Percentiles rank a stretch among this genome's conserved stretches.
Conservation (phyloP, 2,888 invertebrate genomes). For the Mellilla xanthometata region DNA sequence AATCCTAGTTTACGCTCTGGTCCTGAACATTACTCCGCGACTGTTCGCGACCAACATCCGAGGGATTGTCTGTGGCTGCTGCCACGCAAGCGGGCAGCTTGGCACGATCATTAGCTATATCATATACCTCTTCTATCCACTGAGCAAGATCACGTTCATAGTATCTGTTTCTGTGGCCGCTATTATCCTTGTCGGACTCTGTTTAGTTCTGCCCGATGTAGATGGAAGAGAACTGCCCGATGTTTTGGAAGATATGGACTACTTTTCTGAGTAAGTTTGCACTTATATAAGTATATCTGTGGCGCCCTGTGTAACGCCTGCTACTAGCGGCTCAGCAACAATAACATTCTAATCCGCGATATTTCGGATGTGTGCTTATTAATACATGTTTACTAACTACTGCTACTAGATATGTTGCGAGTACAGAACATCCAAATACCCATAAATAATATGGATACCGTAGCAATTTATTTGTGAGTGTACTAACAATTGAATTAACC, state of each 20-base stretch:
- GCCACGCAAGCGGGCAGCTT: slow-evolving; percentile 60
- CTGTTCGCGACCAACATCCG: slow-evolving; percentile 63
- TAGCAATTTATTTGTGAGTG: too few relatives aligned
- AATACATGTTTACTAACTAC: too few relatives aligned
- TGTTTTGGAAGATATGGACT: slow-evolving; percentile 69
- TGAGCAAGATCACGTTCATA: slow-evolving; percentile 42
- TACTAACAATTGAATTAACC: too few relatives aligned
- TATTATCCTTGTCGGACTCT: slow-evolving; percentile 42
- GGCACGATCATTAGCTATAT: slow-evolving; percentile 61
- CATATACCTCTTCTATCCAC: slow-evolving; percentile 44
- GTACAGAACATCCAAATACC: too few relatives aligned
- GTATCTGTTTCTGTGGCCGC: slow-evolving; percentile 42
- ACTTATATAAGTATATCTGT: background rate
- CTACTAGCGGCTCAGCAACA: too few relatives aligned
- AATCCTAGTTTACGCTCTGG: slow-evolving; percentile 50
- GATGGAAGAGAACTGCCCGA: slow-evolving; percentile 70
- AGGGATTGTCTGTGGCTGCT: slow-evolving; percentile 59
- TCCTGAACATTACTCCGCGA: slow-evolving; percentile 62
- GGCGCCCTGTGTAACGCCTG: too few relatives aligned
- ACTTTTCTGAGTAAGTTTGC: slow-evolving; percentile 62
- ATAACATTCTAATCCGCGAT: too few relatives aligned
- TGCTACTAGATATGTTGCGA: too few relatives aligned
- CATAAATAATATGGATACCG: too few relatives aligned
- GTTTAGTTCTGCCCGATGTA: slow-evolving; percentile 56
- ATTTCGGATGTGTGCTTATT: too few relatives aligned